A percentile compares a stretch with the other conserved stretches of the same genome.
phyloP scores from a whole-genome alignment of 2,113 vertebrate species.

The Nycticorax nycticorax region DNA sequence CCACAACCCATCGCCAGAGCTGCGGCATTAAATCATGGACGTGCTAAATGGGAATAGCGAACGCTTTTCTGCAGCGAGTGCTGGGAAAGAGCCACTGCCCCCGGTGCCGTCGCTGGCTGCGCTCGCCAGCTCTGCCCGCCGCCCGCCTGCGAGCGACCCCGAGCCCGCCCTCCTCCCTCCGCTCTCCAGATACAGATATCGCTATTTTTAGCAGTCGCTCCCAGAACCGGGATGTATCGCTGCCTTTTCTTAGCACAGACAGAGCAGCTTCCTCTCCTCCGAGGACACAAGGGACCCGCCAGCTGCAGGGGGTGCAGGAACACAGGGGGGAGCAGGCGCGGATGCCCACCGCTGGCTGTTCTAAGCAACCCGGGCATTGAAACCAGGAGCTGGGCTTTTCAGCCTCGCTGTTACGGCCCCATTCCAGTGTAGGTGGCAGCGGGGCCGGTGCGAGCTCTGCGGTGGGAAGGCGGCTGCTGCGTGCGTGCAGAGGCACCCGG shows the following conservation, averaged over 20 bases:
- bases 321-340: rapidly evolving
- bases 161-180: not conserved
- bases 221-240: not conserved
- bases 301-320: not conserved
- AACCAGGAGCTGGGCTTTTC: not conserved
- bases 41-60: not conserved
- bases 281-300: rapidly evolving
- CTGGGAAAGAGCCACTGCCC: not conserved
- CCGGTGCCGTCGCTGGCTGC: rapidly evolving
- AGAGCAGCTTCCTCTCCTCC: not conserved
- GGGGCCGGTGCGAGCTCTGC: not conserved
- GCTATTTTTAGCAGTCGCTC: not conserved
- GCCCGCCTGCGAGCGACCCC: not conserved
- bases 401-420: not conserved
- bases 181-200: not conserved
- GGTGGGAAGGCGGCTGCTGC: not conserved
- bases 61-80: not conserved
- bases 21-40: rapidly evolving
- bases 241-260: not conserved
- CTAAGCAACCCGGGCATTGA: not conserved
- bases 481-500: not conserved
- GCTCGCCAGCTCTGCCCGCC: not conserved
- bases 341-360: not conserved
- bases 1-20: not conserved
- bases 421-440: not conserved